These are phyloP conservation scores for Drosophila prostipennis DNA, from an alignment of 2,888 invertebrate genomes.

Conservation along the genomic window DNA sequence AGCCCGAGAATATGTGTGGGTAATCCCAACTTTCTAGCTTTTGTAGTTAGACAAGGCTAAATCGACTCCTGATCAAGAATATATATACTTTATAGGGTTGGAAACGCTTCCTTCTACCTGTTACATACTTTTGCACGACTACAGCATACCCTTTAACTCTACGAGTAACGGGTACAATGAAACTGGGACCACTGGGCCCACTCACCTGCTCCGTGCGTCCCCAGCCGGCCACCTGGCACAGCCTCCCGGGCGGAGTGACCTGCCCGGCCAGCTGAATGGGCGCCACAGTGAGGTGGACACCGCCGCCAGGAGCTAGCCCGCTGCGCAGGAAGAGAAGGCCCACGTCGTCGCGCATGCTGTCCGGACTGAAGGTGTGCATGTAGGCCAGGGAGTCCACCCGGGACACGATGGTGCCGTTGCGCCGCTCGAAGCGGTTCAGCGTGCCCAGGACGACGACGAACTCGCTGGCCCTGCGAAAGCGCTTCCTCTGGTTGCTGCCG, in stretches of 20 bases:
- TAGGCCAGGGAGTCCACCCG: constrained; percentile 74
- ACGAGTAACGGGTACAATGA: no score
- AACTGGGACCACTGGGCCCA: neutral
- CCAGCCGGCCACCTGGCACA: constrained; percentile 82
- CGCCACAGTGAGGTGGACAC: constrained; percentile 64
- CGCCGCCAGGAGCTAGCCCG: constrained; percentile 60
- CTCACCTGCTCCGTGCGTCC: constrained; percentile 77
- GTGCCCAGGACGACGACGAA: constrained; percentile 82
- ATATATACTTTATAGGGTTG: no score
- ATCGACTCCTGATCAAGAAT: no score
- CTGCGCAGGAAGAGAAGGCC: constrained; percentile 77
- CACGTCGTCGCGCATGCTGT: constrained; percentile 81
- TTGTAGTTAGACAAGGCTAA: no score
- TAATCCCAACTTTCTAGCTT: no score
- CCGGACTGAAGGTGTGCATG: constrained; percentile 74
- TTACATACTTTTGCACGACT: no score
- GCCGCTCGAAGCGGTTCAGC: constrained; percentile 74
- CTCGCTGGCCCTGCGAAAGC: constrained; percentile 78
- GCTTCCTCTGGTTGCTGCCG: constrained; percentile 64
- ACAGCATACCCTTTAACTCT: no score
- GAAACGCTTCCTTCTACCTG: no score
- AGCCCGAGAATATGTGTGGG: no score
- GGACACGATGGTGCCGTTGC: constrained; percentile 76
- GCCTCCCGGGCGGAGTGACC: constrained; percentile 55
- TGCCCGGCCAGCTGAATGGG: constrained; percentile 67